A percentile compares a stretch with the other conserved stretches of the same genome.
Conservation (phyloP, 1,140 invertebrate genomes). For the Augochlora pura region DNA sequence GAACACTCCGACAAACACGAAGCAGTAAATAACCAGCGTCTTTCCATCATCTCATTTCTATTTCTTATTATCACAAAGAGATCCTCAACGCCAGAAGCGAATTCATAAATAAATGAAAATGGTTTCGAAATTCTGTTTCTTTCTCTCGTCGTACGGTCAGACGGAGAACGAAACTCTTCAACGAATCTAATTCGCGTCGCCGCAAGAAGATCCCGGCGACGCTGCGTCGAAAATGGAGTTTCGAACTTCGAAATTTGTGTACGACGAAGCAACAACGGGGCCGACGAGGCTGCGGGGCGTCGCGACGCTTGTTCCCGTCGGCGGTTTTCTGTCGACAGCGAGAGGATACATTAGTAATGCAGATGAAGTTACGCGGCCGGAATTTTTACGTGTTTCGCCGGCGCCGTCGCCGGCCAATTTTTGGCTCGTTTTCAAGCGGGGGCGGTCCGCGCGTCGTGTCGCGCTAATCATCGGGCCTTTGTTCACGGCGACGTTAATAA, state of each 20-base stretch:
- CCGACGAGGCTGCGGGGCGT: too few relatives aligned
- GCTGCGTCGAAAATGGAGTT: not conserved
- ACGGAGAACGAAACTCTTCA: not conserved
- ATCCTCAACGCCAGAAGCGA: too few relatives aligned
- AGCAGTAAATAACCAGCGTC: too few relatives aligned
- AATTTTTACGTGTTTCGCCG: conserved; percentile 28
- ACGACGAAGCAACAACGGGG: not conserved
- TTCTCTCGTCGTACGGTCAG: not conserved
- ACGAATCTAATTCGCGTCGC: not conserved
- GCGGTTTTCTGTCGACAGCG: conserved; percentile 35
- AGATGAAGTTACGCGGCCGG: conserved; percentile 40
- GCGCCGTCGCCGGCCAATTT: conserved; percentile 1
- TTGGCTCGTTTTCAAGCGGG: conserved; percentile 30
- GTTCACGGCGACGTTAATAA: not conserved
- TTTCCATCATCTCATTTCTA: too few relatives aligned
- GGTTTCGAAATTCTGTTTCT: too few relatives aligned
- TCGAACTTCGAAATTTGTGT: not conserved
- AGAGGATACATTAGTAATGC: conserved; percentile 32
- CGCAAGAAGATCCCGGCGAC: not conserved
- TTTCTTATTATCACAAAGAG: too few relatives aligned
- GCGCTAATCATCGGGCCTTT: not conserved
- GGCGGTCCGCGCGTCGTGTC: too few relatives aligned
- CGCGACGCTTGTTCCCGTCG: not conserved
- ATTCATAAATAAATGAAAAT: too few relatives aligned
- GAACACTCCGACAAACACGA: too few relatives aligned